These are phyloP conservation scores for Apodemus speciosus DNA, from an alignment of 2,113 vertebrate species.

Conservation along the genomic window DNA sequence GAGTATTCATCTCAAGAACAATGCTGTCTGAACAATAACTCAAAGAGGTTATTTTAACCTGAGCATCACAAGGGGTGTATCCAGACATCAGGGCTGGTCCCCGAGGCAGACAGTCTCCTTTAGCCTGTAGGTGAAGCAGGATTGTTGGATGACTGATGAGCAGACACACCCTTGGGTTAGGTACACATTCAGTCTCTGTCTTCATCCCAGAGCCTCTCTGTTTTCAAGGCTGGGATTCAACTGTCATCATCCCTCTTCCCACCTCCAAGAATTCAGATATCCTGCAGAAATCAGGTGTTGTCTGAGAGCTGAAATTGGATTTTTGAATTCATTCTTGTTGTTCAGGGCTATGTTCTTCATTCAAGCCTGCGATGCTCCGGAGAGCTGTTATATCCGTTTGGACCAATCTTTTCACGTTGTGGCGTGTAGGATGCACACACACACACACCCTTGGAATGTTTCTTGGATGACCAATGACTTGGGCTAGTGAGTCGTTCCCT, in stretches of 20 bases:
- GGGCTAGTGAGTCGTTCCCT: slow-evolving; percentile 1
- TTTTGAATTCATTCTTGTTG: neutral
- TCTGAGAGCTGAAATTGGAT: neutral
- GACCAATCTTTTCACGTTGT: neutral
- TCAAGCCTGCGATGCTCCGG: neutral
- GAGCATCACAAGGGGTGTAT: neutral
- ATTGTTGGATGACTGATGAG: neutral
- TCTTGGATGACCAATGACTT: slow-evolving; percentile 29
- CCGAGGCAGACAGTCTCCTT: neutral
- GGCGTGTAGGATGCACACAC: neutral
- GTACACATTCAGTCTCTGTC: neutral
- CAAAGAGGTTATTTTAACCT: slow-evolving; percentile 54
- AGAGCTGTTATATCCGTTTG: neutral
- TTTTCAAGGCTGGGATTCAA: neutral
- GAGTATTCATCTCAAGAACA: slow-evolving; percentile 41
- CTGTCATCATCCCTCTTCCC: neutral
- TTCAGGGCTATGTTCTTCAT: neutral
- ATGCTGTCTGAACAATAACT: slow-evolving; percentile 36
- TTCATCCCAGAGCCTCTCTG: neutral
- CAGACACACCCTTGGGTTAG: slow-evolving; percentile 29
- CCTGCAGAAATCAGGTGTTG: slow-evolving; percentile 1
- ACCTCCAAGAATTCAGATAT: neutral
- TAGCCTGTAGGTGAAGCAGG: slow-evolving; percentile 13
- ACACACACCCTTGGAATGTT: slow-evolving; percentile 39
- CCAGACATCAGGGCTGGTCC: slow-evolving; percentile 19